phyloP scores from a whole-genome alignment of 2,888 invertebrate species.

The Epirrhoe alternata region DNA sequence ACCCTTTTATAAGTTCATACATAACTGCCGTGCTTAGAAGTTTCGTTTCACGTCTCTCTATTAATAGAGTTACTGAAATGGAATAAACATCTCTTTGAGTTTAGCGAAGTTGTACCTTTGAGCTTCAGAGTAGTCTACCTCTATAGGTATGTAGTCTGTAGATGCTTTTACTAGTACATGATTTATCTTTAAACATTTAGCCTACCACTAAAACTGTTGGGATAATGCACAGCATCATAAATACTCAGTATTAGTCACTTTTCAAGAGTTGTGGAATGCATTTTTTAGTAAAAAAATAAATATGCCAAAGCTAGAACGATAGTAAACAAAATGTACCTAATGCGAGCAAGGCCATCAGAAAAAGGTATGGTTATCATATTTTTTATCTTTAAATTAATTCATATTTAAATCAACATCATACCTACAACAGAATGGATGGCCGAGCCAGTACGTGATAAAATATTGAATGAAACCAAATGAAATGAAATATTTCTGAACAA shows the following conservation, averaged over 20 bases:
- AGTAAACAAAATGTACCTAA: no score
- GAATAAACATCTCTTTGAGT: constrained; percentile 46
- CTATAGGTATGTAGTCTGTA: background rate
- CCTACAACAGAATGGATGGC: constrained; percentile 11
- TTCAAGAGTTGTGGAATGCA: no score
- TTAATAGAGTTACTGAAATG: constrained; percentile 48
- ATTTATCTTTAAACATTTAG: background rate
- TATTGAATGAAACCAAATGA: constrained; percentile 17
- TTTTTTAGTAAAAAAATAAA: no score
- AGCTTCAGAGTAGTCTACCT: constrained; percentile 10
- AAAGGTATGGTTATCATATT: background rate
- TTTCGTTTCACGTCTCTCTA: constrained; percentile 21
- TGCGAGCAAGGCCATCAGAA: no score
- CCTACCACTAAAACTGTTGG: background rate
- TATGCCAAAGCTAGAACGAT: no score
- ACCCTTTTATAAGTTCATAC: background rate
- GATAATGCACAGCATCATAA: background rate
- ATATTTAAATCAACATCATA: constrained; percentile 5
- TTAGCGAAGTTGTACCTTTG: constrained; percentile 31
- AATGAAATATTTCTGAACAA: constrained; percentile 22
- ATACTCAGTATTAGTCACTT: background rate
- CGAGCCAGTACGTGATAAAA: constrained; percentile 18
- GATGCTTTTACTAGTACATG: background rate
- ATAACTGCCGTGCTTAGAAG: background rate
- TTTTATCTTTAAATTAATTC: constrained; percentile 3